phyloP scores from a whole-genome alignment of 2,797 vertebrate genomes.

The Avahi laniger region DNA sequence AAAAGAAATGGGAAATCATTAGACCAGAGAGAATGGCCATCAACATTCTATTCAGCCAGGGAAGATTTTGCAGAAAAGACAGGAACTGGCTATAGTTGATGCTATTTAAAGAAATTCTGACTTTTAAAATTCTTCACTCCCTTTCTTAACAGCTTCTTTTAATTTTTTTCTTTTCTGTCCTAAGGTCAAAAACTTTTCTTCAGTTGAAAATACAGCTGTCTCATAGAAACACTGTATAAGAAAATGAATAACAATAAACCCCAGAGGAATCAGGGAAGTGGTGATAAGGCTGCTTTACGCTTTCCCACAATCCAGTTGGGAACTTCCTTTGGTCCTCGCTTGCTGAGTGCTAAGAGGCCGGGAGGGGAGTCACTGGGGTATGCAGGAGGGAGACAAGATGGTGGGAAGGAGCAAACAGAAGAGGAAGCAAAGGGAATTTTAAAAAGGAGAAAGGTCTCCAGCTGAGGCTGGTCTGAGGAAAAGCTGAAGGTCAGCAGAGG shows the following conservation, averaged over 20 bases:
- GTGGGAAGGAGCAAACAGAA: not conserved
- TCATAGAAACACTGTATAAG: not conserved
- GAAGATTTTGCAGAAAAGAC: slow-evolving; percentile 41
- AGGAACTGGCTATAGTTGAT: not conserved
- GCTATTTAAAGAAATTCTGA: slow-evolving; percentile 55
- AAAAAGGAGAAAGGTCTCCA: not conserved
- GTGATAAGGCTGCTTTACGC: not conserved
- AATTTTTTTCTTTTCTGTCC: not conserved
- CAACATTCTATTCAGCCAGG: not conserved
- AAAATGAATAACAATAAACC: slow-evolving; percentile 44
- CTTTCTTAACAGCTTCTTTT: not conserved
- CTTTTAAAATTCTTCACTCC: slow-evolving; percentile 34
- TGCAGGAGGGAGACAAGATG: not conserved
- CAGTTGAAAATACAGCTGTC: slow-evolving; percentile 30
- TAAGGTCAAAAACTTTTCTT: slow-evolving; percentile 52
- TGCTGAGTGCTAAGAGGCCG: slow-evolving; percentile 10
- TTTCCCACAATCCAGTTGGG: not conserved
- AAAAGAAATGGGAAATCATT: not conserved
- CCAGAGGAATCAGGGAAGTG: not conserved
- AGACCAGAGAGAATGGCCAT: not conserved
- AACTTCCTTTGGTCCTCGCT: not conserved
- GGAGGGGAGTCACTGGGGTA: not conserved
- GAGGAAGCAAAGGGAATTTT: not conserved
- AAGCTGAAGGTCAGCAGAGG: not conserved
- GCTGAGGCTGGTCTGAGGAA: not conserved